Conservation (phyloP, 1,140 invertebrate genomes). For the Lepidurus apus region DNA sequence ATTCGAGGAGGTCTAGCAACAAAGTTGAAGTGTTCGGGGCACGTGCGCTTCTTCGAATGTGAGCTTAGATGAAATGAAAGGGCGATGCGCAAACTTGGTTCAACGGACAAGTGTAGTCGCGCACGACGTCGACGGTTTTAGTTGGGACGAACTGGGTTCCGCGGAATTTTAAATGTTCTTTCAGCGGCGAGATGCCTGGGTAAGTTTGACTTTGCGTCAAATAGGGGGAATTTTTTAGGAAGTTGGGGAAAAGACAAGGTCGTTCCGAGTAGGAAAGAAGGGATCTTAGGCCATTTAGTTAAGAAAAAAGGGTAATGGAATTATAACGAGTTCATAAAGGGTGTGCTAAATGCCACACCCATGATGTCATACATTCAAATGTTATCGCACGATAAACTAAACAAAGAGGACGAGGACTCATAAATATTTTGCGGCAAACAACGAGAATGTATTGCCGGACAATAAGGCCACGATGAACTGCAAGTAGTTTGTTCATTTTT, state of each 20-base stretch:
- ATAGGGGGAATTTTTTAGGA: too few relatives aligned
- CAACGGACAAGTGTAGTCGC: background rate
- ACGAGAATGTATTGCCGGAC: too few relatives aligned
- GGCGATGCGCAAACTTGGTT: background rate
- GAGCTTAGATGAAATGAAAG: background rate
- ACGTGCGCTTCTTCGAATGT: constrained; percentile 21
- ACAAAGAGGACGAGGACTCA: too few relatives aligned
- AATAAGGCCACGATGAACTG: too few relatives aligned
- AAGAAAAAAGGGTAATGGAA: background rate
- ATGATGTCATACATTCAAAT: background rate
- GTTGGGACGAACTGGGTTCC: background rate
- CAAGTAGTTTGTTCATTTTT: too few relatives aligned
- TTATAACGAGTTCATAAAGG: background rate
- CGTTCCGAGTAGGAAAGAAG: too few relatives aligned
- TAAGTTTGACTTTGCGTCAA: background rate
- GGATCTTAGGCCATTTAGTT: background rate
- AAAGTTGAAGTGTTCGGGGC: constrained; percentile 17
- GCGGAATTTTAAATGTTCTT: background rate
- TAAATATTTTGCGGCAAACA: background rate
- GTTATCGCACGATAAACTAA: background rate
- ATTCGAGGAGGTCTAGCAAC: constrained; percentile 7
- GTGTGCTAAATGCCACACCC: background rate
- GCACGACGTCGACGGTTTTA: background rate
- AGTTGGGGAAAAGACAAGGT: too few relatives aligned
- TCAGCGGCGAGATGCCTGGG: background rate